phyloP scores from a whole-genome alignment of 2,113 vertebrate species.

The Dolichotis patagonum region DNA sequence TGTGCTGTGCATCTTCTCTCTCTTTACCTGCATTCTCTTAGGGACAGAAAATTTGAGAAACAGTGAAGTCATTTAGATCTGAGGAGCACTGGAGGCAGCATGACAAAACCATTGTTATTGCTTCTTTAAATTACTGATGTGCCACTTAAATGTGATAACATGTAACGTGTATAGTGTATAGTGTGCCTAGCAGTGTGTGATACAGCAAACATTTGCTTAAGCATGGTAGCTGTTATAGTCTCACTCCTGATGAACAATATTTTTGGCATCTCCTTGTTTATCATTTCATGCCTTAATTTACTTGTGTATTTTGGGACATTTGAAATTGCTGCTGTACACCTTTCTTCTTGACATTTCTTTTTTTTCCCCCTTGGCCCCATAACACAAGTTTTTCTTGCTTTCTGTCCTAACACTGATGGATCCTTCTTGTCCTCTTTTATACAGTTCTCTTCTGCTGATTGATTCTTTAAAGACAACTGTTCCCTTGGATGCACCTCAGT shows the following conservation, averaged over 20 bases:
- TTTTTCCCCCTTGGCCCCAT: background rate
- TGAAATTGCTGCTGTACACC: background rate
- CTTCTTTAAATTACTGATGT: background rate
- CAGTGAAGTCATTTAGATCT: background rate
- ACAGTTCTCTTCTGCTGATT: background rate
- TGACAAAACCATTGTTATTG: background rate
- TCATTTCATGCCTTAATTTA: background rate
- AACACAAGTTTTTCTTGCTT: background rate
- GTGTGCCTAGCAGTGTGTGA: background rate
- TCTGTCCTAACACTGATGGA: background rate
- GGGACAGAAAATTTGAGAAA: background rate
- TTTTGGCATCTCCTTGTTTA: background rate
- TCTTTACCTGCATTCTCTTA: background rate
- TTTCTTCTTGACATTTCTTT: constrained; percentile 9
- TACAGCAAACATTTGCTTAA: background rate
- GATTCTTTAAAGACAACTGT: background rate
- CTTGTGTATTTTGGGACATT: background rate
- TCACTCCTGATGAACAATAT: background rate
- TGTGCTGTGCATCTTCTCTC: background rate
- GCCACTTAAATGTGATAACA: background rate
- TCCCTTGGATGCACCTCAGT: background rate
- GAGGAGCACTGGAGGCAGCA: background rate
- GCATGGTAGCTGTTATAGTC: background rate
- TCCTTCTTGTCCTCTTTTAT: background rate
- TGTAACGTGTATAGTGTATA: background rate